Conservation (phyloP, 1,140 invertebrate species). For the Rhyacophila brunnea region DNA sequence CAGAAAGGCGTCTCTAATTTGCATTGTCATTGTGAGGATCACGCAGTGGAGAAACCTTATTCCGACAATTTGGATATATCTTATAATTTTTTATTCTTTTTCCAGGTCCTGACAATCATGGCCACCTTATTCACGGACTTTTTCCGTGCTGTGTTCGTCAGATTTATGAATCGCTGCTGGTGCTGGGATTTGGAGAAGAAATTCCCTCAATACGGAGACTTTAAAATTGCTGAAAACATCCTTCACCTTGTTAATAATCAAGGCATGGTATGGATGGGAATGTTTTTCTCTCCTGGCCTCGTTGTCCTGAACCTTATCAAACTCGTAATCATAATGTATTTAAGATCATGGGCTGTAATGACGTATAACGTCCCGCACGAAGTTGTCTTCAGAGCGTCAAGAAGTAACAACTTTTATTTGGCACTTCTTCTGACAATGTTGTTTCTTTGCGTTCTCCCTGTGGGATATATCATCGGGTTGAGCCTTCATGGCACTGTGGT, state of each 20-base stretch:
- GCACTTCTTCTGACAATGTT: constrained; percentile 92
- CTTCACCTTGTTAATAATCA: constrained; percentile 95
- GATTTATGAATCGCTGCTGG: constrained; percentile 89
- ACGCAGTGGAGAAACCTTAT: too few relatives aligned
- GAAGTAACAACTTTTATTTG: constrained; percentile 96
- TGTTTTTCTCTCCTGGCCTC: constrained; percentile 93
- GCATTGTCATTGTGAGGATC: too few relatives aligned
- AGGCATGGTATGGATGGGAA: constrained; percentile 94
- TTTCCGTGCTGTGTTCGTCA: constrained; percentile 88
- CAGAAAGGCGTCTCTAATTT: too few relatives aligned
- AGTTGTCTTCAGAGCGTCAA: constrained; percentile 79
- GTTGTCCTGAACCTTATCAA: constrained; percentile 89
- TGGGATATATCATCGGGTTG: constrained; percentile 90
- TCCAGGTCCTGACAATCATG: constrained; percentile 74
- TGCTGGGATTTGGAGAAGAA: constrained; percentile 97
- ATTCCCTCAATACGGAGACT: constrained; percentile 96
- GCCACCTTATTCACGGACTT: constrained; percentile 87
- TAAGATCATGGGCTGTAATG: constrained; percentile 90
- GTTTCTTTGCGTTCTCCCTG: constrained; percentile 91
- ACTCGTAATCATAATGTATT: constrained; percentile 89
- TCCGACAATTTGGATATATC: too few relatives aligned
- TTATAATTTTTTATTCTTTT: constrained; percentile 30
- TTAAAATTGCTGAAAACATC: constrained; percentile 98
- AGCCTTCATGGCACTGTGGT: constrained; percentile 94
- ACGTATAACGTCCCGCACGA: constrained; percentile 97